Percentiles rank a stretch among this genome's conserved stretches.
These are phyloP conservation scores for Sorex araneus DNA, from an alignment of 2,113 vertebrate genomes.

Conservation along the genomic window DNA sequence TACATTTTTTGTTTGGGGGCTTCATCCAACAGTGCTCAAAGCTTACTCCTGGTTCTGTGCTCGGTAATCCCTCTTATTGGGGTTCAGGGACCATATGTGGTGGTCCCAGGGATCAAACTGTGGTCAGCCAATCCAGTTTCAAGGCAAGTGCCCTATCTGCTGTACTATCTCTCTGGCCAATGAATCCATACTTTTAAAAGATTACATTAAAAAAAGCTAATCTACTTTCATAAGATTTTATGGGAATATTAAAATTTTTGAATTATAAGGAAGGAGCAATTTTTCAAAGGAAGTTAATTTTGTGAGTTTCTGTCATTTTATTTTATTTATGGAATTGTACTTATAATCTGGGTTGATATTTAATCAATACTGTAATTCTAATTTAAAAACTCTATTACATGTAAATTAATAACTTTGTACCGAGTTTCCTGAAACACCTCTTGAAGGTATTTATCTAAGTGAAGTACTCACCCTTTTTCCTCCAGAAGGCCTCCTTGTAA, in stretches of 20 bases:
- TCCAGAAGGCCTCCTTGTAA: constrained; percentile 98
- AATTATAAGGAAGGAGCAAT: constrained; percentile 22
- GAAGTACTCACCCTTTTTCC: constrained; percentile 92
- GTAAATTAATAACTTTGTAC: constrained; percentile 19
- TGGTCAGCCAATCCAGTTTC: no score
- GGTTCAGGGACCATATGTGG: no score
- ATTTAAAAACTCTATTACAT: background rate
- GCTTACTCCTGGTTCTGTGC: no score
- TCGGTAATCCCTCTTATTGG: no score
- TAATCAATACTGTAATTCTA: background rate
- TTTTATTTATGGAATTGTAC: constrained; percentile 20
- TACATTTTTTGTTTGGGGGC: background rate
- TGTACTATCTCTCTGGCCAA: background rate
- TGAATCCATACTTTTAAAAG: background rate
- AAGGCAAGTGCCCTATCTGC: no score
- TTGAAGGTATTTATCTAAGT: constrained; percentile 20
- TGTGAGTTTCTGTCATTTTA: background rate
- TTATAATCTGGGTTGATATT: constrained; percentile 16
- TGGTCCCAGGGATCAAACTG: no score
- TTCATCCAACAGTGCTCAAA: no score
- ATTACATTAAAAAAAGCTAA: constrained; percentile 22
- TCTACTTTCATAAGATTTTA: constrained; percentile 17
- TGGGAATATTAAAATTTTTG: constrained; percentile 31
- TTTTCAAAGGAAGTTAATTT: constrained; percentile 27
- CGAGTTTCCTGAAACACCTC: constrained; percentile 27